phyloP scores from a whole-genome alignment of 2,888 invertebrate species.

The Drosophila nr. fundita region DNA sequence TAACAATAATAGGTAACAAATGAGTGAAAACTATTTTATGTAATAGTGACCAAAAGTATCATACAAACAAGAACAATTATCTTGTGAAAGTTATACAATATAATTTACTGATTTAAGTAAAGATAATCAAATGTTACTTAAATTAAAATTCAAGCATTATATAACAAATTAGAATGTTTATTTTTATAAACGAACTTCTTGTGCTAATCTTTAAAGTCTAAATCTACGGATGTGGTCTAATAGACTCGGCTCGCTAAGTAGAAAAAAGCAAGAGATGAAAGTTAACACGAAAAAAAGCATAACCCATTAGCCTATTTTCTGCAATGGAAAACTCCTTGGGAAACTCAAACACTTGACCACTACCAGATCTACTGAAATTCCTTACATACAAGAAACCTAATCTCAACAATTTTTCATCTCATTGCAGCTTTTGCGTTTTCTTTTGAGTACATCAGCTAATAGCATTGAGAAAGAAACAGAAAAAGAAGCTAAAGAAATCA shows the following conservation, averaged over 20 bases:
- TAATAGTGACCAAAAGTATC: background rate
- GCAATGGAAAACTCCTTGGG: background rate
- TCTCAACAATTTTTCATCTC: conserved; percentile 29
- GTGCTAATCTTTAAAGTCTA: background rate
- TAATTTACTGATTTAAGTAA: background rate
- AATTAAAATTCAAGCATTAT: background rate
- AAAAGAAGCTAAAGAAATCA: conserved; percentile 18
- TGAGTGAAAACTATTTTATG: conserved; percentile 30
- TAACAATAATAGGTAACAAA: conserved; percentile 54
- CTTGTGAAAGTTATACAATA: background rate
- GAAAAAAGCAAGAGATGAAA: background rate
- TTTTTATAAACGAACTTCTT: background rate
- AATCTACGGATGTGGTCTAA: background rate
- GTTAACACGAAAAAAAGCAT: background rate
- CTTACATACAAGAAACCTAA: conserved; percentile 36
- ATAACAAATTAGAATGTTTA: background rate
- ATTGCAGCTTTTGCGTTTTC: conserved; percentile 76
- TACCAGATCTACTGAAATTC: conserved; percentile 18
- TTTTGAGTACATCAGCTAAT: conserved; percentile 68
- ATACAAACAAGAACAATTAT: conserved; percentile 3
- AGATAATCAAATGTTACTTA: background rate
- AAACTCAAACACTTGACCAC: conserved; percentile 11
- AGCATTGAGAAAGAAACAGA: conserved; percentile 59
- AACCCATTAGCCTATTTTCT: conserved; percentile 15
- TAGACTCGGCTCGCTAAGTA: background rate